Evolutionary conservation across 2,113 vertebrate species (phyloP), one percentile per base, ranked within the genome.

Genomic region (Chitala chitala): DNA sequence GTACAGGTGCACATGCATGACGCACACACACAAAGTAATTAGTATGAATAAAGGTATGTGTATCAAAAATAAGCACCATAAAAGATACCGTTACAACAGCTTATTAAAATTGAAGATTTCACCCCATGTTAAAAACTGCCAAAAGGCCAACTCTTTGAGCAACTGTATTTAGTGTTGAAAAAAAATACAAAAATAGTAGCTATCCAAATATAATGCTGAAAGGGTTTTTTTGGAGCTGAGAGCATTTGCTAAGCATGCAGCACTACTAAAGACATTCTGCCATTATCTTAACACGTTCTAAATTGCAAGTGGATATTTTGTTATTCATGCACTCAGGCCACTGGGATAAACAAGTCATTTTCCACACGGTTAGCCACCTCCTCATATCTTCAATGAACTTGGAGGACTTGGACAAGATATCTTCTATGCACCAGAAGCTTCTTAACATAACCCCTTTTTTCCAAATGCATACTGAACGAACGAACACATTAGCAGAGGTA

Each of bases 1-100:
- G 86, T 79, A 81, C 78, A 76, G 59, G 72, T 77, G 74, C 72
- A 81, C 77, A 22, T 56, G n/a, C n/a, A 9, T 4, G 15, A 24
- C 5, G 24, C 70, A 42, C 33, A 71, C 15, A 56, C 20, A 71
- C 8, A 38, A 26, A 69, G 15, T 69, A 8, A 69, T 22, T 68
- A 7, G 33, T n/a, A 33, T 15, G 10, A 10, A 42, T 12, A 44
- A 15, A 72, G n/a, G 13, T 26, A 69, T 29, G 8, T 4, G 31
- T 53, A 55, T n/a, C 4, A 40, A 36, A 36, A 40, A 38, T 61
- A 8, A 29, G 24, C 9, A 61, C n/a, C 24, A 24, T 38, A 69
- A 51, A 53, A 76, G 70, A n/a, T n/a, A n/a, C n/a, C n/a, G n/a
- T n/a, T n/a, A n/a, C n/a, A n/a, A n/a, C n/a, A n/a, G n/a, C n/a